phyloP scores from a whole-genome alignment of 2,888 invertebrate genomes.

The Elgonia sp. region DNA sequence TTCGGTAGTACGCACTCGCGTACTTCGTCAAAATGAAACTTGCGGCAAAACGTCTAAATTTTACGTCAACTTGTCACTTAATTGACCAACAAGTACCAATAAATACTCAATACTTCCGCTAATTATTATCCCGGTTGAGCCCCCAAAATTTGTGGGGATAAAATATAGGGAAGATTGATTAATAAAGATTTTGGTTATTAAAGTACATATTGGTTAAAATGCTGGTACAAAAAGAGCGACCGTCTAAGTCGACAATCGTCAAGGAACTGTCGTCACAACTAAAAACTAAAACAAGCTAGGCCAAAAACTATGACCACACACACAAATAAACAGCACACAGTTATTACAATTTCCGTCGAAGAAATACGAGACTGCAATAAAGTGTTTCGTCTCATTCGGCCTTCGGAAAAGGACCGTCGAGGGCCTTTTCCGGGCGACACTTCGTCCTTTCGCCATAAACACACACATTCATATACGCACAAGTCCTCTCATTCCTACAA shows the following conservation, averaged over 20 bases:
- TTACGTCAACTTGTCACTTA: neutral
- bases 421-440: too few relatives aligned
- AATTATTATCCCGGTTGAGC: neutral
- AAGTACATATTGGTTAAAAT: neutral
- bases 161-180: neutral
- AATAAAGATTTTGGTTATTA: neutral
- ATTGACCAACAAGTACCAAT: neutral
- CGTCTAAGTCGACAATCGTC: neutral
- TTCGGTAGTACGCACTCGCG: neutral
- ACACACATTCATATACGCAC: too few relatives aligned
- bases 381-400: too few relatives aligned
- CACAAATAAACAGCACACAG: too few relatives aligned
- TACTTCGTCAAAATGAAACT: neutral
- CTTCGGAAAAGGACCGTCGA: too few relatives aligned
- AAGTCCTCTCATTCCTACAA: too few relatives aligned
- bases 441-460: too few relatives aligned
- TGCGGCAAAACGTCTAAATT: neutral
- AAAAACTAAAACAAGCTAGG: too few relatives aligned
- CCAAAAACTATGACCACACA: too few relatives aligned
- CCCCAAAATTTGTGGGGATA: slow-evolving; percentile 20
- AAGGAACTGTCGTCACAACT: slow-evolving; percentile 48
- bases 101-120: neutral
- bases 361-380: too few relatives aligned
- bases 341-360: too few relatives aligned
- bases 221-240: neutral